Evolutionary conservation across 2,888 invertebrate species (phyloP), one percentile per base, ranked within the genome.

Genomic region (Mylabris sibirica): DNA sequence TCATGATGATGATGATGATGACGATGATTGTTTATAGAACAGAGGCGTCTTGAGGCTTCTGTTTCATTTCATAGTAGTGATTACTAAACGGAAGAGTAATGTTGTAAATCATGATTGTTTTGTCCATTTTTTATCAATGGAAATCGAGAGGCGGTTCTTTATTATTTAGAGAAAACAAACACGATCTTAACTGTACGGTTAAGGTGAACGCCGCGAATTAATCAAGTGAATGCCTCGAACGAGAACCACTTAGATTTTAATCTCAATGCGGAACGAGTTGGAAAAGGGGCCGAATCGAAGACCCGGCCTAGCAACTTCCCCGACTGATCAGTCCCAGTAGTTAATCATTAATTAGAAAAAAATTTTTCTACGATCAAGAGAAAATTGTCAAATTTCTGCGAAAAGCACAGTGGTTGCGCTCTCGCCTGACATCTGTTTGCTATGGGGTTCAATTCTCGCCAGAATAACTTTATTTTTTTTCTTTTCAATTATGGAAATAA

Each of bases 131-230:
- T 78, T 76, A 76, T 78, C 75, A 73, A 75, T 77, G 69, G 70
- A 69, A 72, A 74, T 74, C 72, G 72, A 75, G 75, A 77, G 79
- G 78, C 79, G 76, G 76, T 73, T 73, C 75, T 71, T 74, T 75
- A 78, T 79, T 80, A 79, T 77, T 78, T 75, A 75, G 73, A 38
- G 77, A 76, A 78, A 78, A 77, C 74, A 76, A 77, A 78, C 77
- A 76, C 76, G 72, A 75, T 77, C 75, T 72, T 67, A 35, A 69
- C 67, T 65, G 62, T 49, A 26, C 60, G 53, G 65, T 64, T 68
- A 60, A 69, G 63, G 59, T 65, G 65, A 69, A 74, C 70, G 70
- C 30, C 30, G 30, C 30, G 30, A 30, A 30, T 30, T 30, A 30
- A 30, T 30, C 30, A 30, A 30, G 30, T 30, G 30, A 30, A 30